Conservation (phyloP, 2,888 invertebrate species). For the Microctonus hyperodae region DNA sequence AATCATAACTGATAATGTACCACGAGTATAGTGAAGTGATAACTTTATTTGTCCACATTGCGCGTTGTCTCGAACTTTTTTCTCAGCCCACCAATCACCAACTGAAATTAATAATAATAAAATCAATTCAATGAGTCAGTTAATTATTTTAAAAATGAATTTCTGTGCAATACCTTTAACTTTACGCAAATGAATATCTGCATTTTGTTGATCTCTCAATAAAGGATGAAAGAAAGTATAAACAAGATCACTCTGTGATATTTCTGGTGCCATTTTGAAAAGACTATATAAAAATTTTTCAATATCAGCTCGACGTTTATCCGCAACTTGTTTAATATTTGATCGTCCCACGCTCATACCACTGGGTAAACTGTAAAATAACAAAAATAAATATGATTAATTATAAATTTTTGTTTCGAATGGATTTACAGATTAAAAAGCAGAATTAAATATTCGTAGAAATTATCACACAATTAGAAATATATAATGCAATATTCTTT, state of each 20-base stretch:
- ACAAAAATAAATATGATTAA: neutral
- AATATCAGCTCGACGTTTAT: slow-evolving; percentile 88
- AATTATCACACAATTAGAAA: too few relatives aligned
- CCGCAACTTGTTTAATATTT: slow-evolving; percentile 94
- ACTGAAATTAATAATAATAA: slow-evolving; percentile 43
- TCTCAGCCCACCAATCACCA: slow-evolving; percentile 61
- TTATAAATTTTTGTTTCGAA: slow-evolving; percentile 8
- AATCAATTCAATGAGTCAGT: neutral
- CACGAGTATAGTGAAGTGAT: slow-evolving; percentile 78
- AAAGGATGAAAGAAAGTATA: slow-evolving; percentile 99
- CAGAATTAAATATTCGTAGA: too few relatives aligned
- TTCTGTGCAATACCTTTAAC: slow-evolving; percentile 70
- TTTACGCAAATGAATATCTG: slow-evolving; percentile 80
- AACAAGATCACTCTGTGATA: slow-evolving; percentile 94
- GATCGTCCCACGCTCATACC: slow-evolving; percentile 89
- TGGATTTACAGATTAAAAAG: too few relatives aligned
- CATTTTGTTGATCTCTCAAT: slow-evolving; percentile 91
- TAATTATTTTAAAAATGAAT: neutral
- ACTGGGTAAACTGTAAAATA: slow-evolving; percentile 69
- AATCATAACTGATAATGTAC: slow-evolving; percentile 81
- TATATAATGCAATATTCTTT: slow-evolving; percentile 8
- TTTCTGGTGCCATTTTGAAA: slow-evolving; percentile 89
- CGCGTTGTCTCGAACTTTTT: slow-evolving; percentile 55
- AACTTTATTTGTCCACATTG: slow-evolving; percentile 79
- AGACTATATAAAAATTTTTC: slow-evolving; percentile 87